Evolutionary conservation across 2,113 vertebrate genomes (phyloP).

Genomic region (Synchiropus splendidus): DNA sequence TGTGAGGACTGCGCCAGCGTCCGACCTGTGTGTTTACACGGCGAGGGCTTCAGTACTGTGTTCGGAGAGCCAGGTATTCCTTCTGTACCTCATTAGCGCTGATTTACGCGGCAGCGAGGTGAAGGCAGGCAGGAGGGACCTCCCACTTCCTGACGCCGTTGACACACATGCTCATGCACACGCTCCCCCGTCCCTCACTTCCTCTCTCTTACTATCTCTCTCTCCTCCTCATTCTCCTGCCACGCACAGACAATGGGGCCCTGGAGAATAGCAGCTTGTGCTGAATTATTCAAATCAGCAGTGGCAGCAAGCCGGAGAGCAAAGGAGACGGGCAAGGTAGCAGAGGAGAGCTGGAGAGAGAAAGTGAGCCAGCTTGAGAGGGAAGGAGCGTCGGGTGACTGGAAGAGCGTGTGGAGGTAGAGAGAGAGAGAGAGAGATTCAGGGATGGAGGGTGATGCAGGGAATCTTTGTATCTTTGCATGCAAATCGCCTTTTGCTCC

Average conservation of each 20-base stretch:
- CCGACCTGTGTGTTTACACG: constrained; percentile 32
- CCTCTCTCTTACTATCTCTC: constrained; percentile 60
- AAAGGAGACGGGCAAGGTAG: constrained; percentile 55
- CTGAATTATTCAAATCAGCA: constrained; percentile 79
- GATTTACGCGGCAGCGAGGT: constrained; percentile 80
- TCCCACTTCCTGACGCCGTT: constrained; percentile 60
- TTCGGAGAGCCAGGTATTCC: constrained; percentile 59
- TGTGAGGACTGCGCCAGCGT: constrained; percentile 33
- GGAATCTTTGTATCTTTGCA: constrained; percentile 56
- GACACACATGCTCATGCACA: constrained; percentile 20
- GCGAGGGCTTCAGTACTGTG: constrained; percentile 30
- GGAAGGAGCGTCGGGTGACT: constrained; percentile 36
- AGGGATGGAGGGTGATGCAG: constrained; percentile 18
- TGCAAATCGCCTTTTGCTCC: constrained; percentile 54
- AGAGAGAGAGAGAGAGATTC: constrained; percentile 3
- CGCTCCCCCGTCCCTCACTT: constrained; percentile 15
- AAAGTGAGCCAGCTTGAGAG: constrained; percentile 24
- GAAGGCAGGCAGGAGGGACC: constrained; percentile 67
- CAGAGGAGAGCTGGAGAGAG: constrained; percentile 30
- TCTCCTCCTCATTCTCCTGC: constrained; percentile 74
- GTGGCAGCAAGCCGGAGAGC: constrained; percentile 65
- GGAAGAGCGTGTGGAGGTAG: constrained; percentile 20
- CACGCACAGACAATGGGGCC: constrained; percentile 76
- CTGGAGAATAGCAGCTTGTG: constrained; percentile 66
- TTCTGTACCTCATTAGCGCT: constrained; percentile 81